A percentile compares a stretch with the other conserved stretches of the same genome.
phyloP scores from a whole-genome alignment of 2,888 invertebrate species.

The Platycheirus albimanus region DNA sequence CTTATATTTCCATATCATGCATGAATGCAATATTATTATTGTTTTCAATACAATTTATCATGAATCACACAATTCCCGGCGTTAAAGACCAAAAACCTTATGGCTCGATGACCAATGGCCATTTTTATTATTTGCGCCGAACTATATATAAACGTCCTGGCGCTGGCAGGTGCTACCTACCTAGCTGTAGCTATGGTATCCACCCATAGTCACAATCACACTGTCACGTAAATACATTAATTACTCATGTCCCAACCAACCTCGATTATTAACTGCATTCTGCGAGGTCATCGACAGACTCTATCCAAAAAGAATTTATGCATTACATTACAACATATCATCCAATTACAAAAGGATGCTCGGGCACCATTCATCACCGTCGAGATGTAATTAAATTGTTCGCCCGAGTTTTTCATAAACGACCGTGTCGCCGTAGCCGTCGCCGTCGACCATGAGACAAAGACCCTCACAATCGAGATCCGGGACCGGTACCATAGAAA shows the following conservation, averaged over 20 bases:
- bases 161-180: too few species aligned
- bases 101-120: too few species aligned
- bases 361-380: slow-evolving; percentile 57
- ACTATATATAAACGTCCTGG: too few species aligned
- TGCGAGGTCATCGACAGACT: slow-evolving; percentile 50
- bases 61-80: too few species aligned
- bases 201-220: too few species aligned
- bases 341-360: slow-evolving; percentile 58
- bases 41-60: too few species aligned
- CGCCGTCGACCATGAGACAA: slow-evolving; percentile 66
- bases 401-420: slow-evolving; percentile 61
- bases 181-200: too few species aligned
- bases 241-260: slow-evolving; percentile 47
- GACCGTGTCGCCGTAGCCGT: too few species aligned
- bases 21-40: too few species aligned
- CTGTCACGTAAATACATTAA: slow-evolving; percentile 31
- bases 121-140: too few species aligned
- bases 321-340: slow-evolving; percentile 43
- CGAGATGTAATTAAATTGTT: slow-evolving; percentile 70
- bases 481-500: slow-evolving; percentile 34
- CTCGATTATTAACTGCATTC: slow-evolving; percentile 53
- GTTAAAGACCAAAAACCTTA: too few species aligned
- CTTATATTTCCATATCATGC: too few species aligned
- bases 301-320: slow-evolving; percentile 36
- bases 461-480: slow-evolving; percentile 48